phyloP scores from a whole-genome alignment of 2,797 vertebrate species.

The Lagorchestes hirsutus region DNA sequence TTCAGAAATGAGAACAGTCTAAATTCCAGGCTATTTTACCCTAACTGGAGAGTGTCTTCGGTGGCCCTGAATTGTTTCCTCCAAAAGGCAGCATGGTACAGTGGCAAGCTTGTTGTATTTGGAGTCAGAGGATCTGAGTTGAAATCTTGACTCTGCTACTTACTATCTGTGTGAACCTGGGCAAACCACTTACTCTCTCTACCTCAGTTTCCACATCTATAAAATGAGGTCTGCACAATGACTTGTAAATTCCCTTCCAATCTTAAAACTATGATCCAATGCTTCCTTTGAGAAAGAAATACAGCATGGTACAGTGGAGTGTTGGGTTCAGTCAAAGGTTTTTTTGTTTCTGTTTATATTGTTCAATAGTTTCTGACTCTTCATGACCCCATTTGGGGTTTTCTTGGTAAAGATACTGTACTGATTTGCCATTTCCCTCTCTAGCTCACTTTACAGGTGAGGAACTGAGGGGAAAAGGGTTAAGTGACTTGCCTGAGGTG shows the following conservation, averaged over 20 bases:
- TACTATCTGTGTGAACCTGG: background rate
- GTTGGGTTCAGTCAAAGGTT: background rate
- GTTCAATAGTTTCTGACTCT: background rate
- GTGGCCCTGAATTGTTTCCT: background rate
- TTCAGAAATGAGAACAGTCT: background rate
- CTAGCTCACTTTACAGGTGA: background rate
- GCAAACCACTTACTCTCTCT: background rate
- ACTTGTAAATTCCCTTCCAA: background rate
- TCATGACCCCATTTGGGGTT: background rate
- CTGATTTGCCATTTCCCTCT: background rate
- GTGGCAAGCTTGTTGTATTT: background rate
- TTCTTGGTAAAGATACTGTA: background rate
- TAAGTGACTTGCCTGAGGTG: background rate
- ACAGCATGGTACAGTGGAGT: background rate
- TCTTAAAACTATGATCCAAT: background rate
- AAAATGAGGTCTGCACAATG: background rate
- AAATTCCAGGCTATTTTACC: background rate
- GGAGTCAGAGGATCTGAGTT: background rate
- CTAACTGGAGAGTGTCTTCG: background rate
- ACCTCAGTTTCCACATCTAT: background rate
- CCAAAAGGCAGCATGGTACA: background rate
- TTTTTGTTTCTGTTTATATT: background rate
- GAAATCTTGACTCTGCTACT: background rate
- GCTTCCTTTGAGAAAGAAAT: background rate
- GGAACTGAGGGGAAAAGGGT: background rate